Base-by-base conservation (phyloP, 2,113 vertebrate species). In the Scopus umbretta region DNA sequence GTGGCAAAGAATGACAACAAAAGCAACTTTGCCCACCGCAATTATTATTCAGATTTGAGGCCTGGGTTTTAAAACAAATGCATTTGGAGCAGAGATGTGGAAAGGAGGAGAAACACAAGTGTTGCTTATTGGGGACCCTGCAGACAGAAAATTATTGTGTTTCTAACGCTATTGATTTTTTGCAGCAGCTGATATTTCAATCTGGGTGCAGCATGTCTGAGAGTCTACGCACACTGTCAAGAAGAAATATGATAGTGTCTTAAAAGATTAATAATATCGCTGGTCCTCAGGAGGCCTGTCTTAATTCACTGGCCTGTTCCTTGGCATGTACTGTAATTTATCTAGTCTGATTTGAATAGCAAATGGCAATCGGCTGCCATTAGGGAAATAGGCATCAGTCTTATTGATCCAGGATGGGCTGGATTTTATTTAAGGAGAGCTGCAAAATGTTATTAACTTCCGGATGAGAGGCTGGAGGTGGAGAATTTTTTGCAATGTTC, bases 191-290 rank as follows among this genome's bases (percentile, higher is more conserved):
- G 98, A 98, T 98, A 98, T 98, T 98, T 98, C 98, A 98, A 98
- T 98, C 98, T 98, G 98, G 98, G 98, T 98, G 98, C 98, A 98
- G 98, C 97, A 97, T 98, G 98, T 98, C 98, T 98, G 98, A 98
- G 98, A 98, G 97, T 98, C 98, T 98, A 98, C 97, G 97, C 97
- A 98, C 96, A 97, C 98, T 98, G 98, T 98, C 98, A 98, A 98
- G 98, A 98, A 98, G 98, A 98, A 98, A 98, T 98, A 98, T 98
- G 98, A 98, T 98, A 98, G 98, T 98, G 98, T 98, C 98, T 98
- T 98, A 98, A 98, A 98, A 98, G 98, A 98, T 98, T 98, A 98
- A 98, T 98, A 98, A 98, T 98, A 97, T 98, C 96, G 96, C 98
- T 98, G 97, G 98, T 98, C 98, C 98, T 98, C 98, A 98, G 98